These are phyloP conservation scores for Bergia sp. DNA, from an alignment of 92 coral and sea anemone species.

Conservation along the genomic window DNA sequence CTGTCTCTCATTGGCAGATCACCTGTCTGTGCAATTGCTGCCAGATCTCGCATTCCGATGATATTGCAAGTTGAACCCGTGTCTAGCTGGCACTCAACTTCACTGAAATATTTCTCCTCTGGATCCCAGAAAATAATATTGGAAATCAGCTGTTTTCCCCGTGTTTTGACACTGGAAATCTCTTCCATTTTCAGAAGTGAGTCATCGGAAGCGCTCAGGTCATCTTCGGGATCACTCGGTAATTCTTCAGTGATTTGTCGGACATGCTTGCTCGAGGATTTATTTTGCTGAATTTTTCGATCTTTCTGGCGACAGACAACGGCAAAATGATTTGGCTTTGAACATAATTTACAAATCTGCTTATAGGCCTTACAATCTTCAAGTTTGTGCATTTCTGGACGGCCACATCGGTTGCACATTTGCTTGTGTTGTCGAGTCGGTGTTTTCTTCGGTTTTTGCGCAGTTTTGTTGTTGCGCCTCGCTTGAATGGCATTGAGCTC, in stretches of 20 bases:
- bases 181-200: conserved; percentile 53
- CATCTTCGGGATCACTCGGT: not conserved
- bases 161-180: conserved; percentile 37
- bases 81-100: conserved; percentile 46
- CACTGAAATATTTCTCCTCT: conserved; percentile 15
- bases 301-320: conserved; percentile 32
- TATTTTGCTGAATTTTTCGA: not conserved
- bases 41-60: conserved; percentile 38
- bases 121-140: conserved; percentile 40
- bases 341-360: conserved; percentile 37
- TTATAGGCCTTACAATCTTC: conserved; percentile 34
- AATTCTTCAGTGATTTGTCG: not conserved
- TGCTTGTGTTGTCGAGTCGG: not conserved
- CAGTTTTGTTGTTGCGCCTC: not conserved
- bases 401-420: not conserved
- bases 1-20: conserved; percentile 40
- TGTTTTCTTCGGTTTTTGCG: not conserved
- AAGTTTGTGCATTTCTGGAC: conserved; percentile 23
- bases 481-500: conserved; percentile 22
- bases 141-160: conserved; percentile 51
- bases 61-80: conserved; percentile 50
- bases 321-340: conserved; percentile 36
- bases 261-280: not conserved
- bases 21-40: conserved; percentile 44
- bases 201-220: conserved; percentile 22